A percentile compares a stretch with the other conserved stretches of the same genome.
These are phyloP conservation scores for Athene cunicularia DNA, from an alignment of 2,113 vertebrate genomes.

Conservation along the genomic window DNA sequence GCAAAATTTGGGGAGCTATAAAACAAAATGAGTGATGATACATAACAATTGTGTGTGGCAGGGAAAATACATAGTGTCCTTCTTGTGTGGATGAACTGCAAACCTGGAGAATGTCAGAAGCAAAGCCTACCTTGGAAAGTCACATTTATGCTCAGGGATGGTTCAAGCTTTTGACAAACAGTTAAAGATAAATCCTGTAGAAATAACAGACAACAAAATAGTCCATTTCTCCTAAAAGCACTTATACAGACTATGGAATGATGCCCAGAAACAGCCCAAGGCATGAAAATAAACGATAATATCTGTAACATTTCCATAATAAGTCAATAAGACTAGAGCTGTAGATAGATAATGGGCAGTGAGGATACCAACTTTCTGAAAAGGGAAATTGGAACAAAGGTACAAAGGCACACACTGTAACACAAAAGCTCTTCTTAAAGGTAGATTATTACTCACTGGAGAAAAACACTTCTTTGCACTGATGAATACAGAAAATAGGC, in stretches of 20 bases:
- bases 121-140: neutral
- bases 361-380: neutral
- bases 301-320: slow-evolving; percentile 13
- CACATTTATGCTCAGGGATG: neutral
- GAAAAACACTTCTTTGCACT: neutral
- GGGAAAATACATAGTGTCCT: neutral
- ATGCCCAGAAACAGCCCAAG: neutral
- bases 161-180: slow-evolving; percentile 33
- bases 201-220: slow-evolving; percentile 35
- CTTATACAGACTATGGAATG: slow-evolving; percentile 11
- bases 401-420: neutral
- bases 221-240: slow-evolving; percentile 20
- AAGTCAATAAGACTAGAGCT: neutral
- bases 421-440: neutral
- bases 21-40: slow-evolving; percentile 11
- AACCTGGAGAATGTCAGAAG: neutral
- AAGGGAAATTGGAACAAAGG: neutral
- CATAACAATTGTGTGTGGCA: neutral
- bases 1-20: neutral
- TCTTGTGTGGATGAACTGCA: neutral
- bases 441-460: neutral
- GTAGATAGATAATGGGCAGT: neutral
- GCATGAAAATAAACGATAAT: slow-evolving; percentile 15
- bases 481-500: neutral
- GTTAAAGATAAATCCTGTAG: slow-evolving; percentile 25